Evolutionary conservation across 2,888 invertebrate genomes (phyloP), one percentile per base, ranked within the genome.

Genomic region (Bellardia bayeri): DNA sequence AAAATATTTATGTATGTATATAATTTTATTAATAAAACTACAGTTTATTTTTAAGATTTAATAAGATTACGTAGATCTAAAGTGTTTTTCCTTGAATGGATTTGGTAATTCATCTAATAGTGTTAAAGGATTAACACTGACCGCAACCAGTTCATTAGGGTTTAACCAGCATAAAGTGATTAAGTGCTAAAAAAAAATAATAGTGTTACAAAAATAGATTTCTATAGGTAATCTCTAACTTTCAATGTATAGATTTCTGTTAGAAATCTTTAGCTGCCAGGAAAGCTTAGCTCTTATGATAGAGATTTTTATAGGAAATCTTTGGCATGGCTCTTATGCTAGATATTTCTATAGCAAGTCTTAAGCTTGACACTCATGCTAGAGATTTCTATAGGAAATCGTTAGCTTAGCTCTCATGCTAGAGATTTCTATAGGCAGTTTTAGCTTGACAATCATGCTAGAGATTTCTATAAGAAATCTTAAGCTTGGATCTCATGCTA

Each of bases 21-120:
- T 51, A 51, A 51, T 56, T 58, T 58, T 45, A 23, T 45, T 54
- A 71, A 61, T 69, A 69, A 23, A 71, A 71, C 54, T 72, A 80
- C 63, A 71, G 37, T 51, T 8, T 45, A 45, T 51, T 66, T 11
- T 68, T 69, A 14, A 69, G 66, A 11, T 68, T 68, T 51, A 8
- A 13, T 56, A 42, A 7, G 9, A 61, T 84, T 87, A 87, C 82
- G 66, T 85, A 1, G 78, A 8, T 30, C 82, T 81, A 66, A 87
- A 87, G 2, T 76, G 7, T 66, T 96, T 96, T 92, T 95, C 95
- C 89, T 94, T 95, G 76, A 97, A 94, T 3, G 96, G 95, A 7
- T 96, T 95, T 13, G 98, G 98, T 80, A 98, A 93, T 90, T 96
- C 95, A 71, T 96, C 95, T 8, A 96, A 94, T 61, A 98, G 94